Conservation (phyloP, 2,888 invertebrate genomes). For the Megastigmus dorsalis region DNA sequence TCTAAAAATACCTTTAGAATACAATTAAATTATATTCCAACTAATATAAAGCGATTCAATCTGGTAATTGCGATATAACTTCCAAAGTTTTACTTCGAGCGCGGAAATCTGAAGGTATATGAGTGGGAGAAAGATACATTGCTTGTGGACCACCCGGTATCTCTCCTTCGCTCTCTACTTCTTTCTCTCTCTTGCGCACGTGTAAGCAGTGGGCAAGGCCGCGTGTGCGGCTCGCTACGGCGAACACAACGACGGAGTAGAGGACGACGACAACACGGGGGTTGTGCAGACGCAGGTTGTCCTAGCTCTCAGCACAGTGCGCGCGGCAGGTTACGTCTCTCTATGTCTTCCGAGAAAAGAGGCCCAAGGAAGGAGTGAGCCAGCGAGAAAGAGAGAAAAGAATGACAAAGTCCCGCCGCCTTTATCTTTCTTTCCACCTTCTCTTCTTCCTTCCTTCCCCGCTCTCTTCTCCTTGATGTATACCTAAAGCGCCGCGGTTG, state of each 20-base stretch:
- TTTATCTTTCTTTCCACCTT: constrained; percentile 5
- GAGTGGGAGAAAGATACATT: not conserved
- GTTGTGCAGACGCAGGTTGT: too few relatives aligned
- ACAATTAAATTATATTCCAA: too few relatives aligned
- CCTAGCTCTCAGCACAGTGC: not conserved
- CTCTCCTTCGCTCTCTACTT: not conserved
- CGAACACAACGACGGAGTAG: too few relatives aligned
- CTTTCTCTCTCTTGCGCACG: not conserved
- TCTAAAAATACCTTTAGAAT: too few relatives aligned
- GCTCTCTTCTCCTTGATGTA: not conserved
- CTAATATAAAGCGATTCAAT: too few relatives aligned
- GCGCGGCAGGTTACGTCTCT: constrained; percentile 38
- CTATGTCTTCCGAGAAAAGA: constrained; percentile 19
- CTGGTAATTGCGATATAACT: too few relatives aligned
- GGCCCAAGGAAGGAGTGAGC: constrained; percentile 10
- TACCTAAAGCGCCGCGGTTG: too few relatives aligned
- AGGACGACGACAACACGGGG: too few relatives aligned
- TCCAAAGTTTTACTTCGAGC: too few relatives aligned
- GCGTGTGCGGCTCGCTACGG: not conserved
- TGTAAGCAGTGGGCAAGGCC: constrained; percentile 21
- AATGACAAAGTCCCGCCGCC: constrained; percentile 3
- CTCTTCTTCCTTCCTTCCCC: constrained; percentile 15
- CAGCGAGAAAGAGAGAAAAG: not conserved
- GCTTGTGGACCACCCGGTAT: constrained; percentile 36
- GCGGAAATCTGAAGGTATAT: too few relatives aligned